Evolutionary conservation across 53 echinoderm and acorn worm genomes (phyloP), one percentile per base, ranked within the genome.

Genomic region (Antedon mediterranea): DNA sequence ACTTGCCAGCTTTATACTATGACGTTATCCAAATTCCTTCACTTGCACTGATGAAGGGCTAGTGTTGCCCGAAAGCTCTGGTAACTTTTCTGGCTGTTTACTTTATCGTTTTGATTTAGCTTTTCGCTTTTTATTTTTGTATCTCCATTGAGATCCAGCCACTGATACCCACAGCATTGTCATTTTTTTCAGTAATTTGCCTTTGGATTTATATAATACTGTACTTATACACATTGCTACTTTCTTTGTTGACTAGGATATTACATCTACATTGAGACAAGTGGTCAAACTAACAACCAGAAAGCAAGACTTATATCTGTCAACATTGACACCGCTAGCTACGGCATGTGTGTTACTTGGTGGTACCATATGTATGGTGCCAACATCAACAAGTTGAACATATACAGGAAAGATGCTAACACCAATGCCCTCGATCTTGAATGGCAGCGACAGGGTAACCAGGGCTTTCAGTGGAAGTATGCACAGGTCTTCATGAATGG

Each of bases 361-460:
- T 91, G 91, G 91, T 91, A 85, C 70, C 87, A 89, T 71, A 89
- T 84, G 76, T 82, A 86, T 34, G 94, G 94, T 0, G 71, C 87
- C 23, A 32, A 73, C 11, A 57, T 57, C 57, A 79, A 88, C 30
- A 78, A 28, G 31, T 78, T 88, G 28, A 88, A 88, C 18, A 78
- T 91, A 14, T 80, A 75, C 74, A 78, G 73, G 23, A 57, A 57
- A 57, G 57, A 57, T 20, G 28, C 76, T 32, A 74, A 43, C 34
- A 43, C 33, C 0, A 43, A n/a, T 23, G 18, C 29, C 20, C 82
- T 81, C 30, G 74, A 71, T 11, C 41, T 84, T 43, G 81, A 77
- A 31, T 91, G 91, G 91, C 86, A 74, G 14, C 80, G 91, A 15
- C 32, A 43, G 57, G 88, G 83, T 0, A 81, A 83, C 30, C 88